Base-by-base conservation (phyloP, 1,140 invertebrate genomes). In the Heliothis virescens region DNA sequence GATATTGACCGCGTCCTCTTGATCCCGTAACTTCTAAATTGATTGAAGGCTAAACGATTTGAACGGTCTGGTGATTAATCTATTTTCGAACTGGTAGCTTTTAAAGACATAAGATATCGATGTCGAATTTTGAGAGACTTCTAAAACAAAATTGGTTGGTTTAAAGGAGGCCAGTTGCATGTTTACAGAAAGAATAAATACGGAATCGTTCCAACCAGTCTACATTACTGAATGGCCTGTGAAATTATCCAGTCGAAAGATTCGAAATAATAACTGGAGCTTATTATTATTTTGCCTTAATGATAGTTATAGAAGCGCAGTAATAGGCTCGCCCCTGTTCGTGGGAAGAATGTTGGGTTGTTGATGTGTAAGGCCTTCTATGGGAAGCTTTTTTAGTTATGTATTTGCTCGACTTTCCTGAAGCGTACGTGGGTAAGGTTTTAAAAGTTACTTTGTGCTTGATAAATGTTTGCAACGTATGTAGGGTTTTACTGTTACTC, bases 241-340 rank as follows among this genome's bases (percentile, higher is more conserved):
- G 80, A 81, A 90, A 91, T 92, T 90, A 91, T 87, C 85, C 87
- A 80, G 87, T 85, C 82, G 80, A 85, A 86, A 88, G 80, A 83
- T 80, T 82, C 81, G 82, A 90, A 87, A 90, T 91, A 89, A 92
- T 91, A 81, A 88, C 83, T 82, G 85, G 67, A 79, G 63, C 71
- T 83, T 87, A 83, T 88, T 90, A 87, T 89, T 91, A 87, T 93
- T 90, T 88, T 87, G 82, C 72, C 85, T 88, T 93, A 92, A 93
- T 92, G 86, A 93, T 90, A 91, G 88, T 84, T 84, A 87, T 89
- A 83, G 83, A 82, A 85, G 75, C 71, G 73, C 53, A 86, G 88
- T 91, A 89, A 89, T 91, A 87, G 85, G 83, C 79, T 83, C 81
- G 81, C 83, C 82, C 83, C 60, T 63, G 73, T 71, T 85, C 91